Evolutionary conservation across 2,888 invertebrate genomes (phyloP), one percentile per base, ranked within the genome.

Genomic region (Stictocephala bisonia): DNA sequence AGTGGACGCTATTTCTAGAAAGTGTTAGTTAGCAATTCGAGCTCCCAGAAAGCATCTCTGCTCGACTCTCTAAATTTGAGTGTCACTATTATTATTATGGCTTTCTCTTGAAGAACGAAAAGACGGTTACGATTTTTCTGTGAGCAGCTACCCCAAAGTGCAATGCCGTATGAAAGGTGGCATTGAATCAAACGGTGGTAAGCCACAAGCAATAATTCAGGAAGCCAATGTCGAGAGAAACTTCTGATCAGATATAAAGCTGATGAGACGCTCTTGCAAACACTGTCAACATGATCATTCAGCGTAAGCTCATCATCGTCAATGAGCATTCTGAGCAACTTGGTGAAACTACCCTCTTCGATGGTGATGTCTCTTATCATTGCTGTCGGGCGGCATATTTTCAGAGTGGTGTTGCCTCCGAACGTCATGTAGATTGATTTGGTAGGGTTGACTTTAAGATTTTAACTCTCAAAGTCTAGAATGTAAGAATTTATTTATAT

Each of bases 41-140:
- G 56, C 7, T 29, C 18, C 31, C 27, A 31, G 11, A 56, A 56
- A 31, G 31, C 56, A 29, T 56, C 18, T 4, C 56, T 27, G 31
- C 56, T 7, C 31, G 56, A 56, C 31, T 56, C 18, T 56, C 56
- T 51, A 56, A 56, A 56, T 56, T 56, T 56, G 18, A 56, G 31
- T 29, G 13, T 56, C 6, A 27, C 51, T 11, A 51, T 51, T 13
- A 51, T 51, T 31, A 18, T n/a, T n/a, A 29, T n/a, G 56, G 2
- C 22, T 56, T 56, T 56, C 18, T 56, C 18, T 31, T 56, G 31
- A 31, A 29, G 15, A 29, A 2, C 29, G 31, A 56, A 56, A 6
- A 56, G 1, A 56, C 29, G 56, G 56, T 56, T 29, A 7, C 27
- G 31, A 15, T 56, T 56, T n/a, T 26, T 29, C 31, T 56, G 56